These are phyloP conservation scores for Helicoverpa assulta DNA, from an alignment of 2,888 invertebrate species.

Conservation along the genomic window DNA sequence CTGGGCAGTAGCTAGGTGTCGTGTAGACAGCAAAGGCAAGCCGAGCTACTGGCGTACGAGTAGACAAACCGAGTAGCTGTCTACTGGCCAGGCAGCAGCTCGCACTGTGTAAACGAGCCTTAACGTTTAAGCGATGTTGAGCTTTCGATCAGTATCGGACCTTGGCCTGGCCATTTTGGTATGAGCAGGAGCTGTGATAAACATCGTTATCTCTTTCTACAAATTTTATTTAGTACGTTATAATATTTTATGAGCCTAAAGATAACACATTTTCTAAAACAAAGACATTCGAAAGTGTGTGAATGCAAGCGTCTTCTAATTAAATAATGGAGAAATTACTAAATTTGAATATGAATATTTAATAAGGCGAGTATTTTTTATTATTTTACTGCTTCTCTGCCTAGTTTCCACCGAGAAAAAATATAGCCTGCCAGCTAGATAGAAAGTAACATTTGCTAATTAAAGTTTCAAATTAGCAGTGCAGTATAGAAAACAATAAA, in stretches of 20 bases:
- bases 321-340: conserved; percentile 37
- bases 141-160: conserved; percentile 77
- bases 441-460: conserved; percentile 22
- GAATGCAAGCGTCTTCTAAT: conserved; percentile 50
- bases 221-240: conserved; percentile 44
- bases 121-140: conserved; percentile 78
- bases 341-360: conserved; percentile 45
- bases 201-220: conserved; percentile 79
- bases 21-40: too few species aligned
- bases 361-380: conserved; percentile 33
- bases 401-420: conserved; percentile 17
- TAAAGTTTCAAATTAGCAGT: conserved; percentile 35
- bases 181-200: conserved; percentile 67
- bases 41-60: too few species aligned
- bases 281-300: conserved; percentile 63
- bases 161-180: conserved; percentile 69
- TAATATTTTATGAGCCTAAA: conserved; percentile 48
- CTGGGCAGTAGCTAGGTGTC: too few species aligned
- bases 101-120: too few species aligned
- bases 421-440: conserved; percentile 9
- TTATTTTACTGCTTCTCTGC: conserved; percentile 18
- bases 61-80: too few species aligned
- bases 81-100: too few species aligned
- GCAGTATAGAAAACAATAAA: conserved; percentile 41
- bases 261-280: conserved; percentile 51